These are phyloP conservation scores for Circaetus gallicus DNA, from an alignment of 2,113 vertebrate species.

Conservation along the genomic window DNA sequence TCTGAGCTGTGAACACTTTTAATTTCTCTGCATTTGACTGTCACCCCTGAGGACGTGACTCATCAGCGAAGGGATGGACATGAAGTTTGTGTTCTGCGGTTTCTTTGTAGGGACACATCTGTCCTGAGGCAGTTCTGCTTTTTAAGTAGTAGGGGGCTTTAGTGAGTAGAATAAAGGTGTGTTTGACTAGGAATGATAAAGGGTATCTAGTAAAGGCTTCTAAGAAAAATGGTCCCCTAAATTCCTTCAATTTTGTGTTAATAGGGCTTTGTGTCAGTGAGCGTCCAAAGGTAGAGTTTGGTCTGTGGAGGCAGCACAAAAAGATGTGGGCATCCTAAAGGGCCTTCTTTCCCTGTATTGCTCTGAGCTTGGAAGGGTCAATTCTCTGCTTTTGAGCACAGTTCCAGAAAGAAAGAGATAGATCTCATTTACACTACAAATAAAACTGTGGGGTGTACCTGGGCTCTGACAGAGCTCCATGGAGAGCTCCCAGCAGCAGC, in stretches of 20 bases:
- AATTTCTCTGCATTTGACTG: not conserved
- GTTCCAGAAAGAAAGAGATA: not conserved
- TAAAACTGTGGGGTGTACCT: not conserved
- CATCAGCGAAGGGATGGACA: not conserved
- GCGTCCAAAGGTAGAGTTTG: not conserved
- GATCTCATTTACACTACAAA: not conserved
- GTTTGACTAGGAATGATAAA: not conserved
- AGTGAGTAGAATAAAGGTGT: not conserved
- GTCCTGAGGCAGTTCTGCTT: slow-evolving; percentile 33
- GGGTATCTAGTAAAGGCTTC: not conserved
- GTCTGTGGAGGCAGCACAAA: not conserved
- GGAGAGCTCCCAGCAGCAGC: not conserved
- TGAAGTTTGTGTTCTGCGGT: not conserved
- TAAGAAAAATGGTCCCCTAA: not conserved
- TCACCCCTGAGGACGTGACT: not conserved
- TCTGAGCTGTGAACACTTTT: not conserved
- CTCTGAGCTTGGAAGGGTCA: not conserved
- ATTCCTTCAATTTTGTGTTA: not conserved
- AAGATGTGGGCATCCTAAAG: not conserved
- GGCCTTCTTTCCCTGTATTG: not conserved
- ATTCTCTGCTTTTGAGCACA: not conserved
- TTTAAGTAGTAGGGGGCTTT: slow-evolving; percentile 23
- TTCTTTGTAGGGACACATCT: slow-evolving; percentile 20
- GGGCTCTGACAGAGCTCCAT: not conserved
- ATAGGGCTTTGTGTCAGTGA: not conserved